Base-by-base conservation (phyloP, 2,888 invertebrate species). In the Conops quadrifasciatus region DNA sequence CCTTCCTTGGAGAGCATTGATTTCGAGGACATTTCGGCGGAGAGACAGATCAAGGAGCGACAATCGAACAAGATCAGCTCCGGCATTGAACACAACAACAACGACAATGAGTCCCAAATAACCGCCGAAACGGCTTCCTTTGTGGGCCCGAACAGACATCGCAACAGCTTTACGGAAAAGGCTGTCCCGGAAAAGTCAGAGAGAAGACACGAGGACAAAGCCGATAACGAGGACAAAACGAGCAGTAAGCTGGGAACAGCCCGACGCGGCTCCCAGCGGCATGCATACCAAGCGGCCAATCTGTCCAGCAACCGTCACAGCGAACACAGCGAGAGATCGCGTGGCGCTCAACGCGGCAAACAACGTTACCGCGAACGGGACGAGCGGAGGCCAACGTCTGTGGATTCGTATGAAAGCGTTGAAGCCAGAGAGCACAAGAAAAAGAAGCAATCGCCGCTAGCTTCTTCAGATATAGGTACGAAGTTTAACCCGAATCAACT, bases 41-140 rank as follows among this genome's bases (percentile, higher is more conserved):
- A 84, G 67, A 83, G 83, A 68, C 82, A 81, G 24, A 59, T 71
- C n/a, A 76, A 65, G n/a, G 72, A 72, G 1, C 66, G 71, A 19
- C 71, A 69, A 2, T 51, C 62, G 66, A 78, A 78, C 16, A 79
- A 80, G 60, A 78, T 80, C 19, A 71, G 81, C n/a, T 67, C 81
- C 30, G 77, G 71, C 72, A 81, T 81, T 36, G 83, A 83, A 19
- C 81, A 77, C 70, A 83, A 82, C 45, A 80, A 77, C 72, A 81
- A 81, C 24, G 81, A 82, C 0, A 79, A 82, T 9, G 83, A 83
- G 69, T 78, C 78, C 0, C 83, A 83, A 71, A 79, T 83, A 1
- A 89, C 91, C 0, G 93, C 94, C 11, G 94, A 94, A 84, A 91
- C 92, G 9, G 92, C 92, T 0, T 93, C 94, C 0, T 94, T 94